These are phyloP conservation scores for Lacerta agilis DNA, from an alignment of 2,797 vertebrate species.

Conservation along the genomic window DNA sequence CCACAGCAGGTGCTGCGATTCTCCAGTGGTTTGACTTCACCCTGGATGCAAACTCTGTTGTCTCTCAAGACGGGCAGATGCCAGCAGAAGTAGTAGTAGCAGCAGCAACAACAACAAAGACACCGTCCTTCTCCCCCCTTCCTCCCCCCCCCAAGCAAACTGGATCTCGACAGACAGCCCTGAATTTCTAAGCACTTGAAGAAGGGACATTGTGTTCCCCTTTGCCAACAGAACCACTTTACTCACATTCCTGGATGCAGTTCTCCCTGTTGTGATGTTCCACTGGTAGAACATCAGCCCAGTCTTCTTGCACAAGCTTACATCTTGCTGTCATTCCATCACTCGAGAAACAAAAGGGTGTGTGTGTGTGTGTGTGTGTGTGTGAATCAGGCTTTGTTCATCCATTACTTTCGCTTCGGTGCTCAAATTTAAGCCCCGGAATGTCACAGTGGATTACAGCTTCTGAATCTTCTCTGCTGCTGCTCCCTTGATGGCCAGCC, in stretches of 20 bases:
- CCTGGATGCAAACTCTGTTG: no score
- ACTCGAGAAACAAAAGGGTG: background rate
- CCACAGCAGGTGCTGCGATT: no score
- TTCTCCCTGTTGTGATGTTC: background rate
- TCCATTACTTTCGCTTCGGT: background rate
- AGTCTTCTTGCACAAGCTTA: no score
- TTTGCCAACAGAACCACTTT: background rate
- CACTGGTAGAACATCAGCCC: no score
- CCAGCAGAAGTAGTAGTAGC: background rate
- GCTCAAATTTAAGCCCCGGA: background rate
- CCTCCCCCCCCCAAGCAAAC: background rate
- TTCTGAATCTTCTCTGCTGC: background rate
- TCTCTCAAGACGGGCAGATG: no score
- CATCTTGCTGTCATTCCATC: background rate
- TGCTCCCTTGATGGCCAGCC: conserved; percentile 27
- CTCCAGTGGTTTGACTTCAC: no score
- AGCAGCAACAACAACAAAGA: background rate
- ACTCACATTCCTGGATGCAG: background rate
- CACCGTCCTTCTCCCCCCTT: background rate
- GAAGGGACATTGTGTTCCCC: background rate
- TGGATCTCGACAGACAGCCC: background rate
- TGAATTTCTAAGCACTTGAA: background rate
- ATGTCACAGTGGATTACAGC: background rate
- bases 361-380: background rate
- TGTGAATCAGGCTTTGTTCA: background rate